Base-by-base conservation (phyloP, 1,140 invertebrate species). In the Teleogryllus occipitalis region DNA sequence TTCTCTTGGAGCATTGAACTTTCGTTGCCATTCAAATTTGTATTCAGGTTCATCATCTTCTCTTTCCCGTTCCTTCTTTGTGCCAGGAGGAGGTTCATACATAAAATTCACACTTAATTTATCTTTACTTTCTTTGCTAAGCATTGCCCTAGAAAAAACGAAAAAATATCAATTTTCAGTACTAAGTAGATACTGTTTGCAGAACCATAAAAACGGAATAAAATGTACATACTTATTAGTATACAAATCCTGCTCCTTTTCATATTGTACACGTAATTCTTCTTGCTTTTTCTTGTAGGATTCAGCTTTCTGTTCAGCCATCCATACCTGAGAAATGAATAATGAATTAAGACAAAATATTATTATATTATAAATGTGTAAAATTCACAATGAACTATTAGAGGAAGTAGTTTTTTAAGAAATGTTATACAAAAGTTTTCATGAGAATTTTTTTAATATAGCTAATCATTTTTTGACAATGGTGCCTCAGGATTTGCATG, bases 1-100 rank as follows among this genome's bases (percentile, higher is more conserved):
- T 88, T 99, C 98, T 87, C 97, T 90, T 0, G 98, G 98, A 15
- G 98, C 98, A 89, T 99, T 99, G 83, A 98, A 99, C 86, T 99
- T 99, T 76, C 98, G 89, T 87, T 99, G 98, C 98, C 98, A 99
- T 85, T 99, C 98, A 89, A 99, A 99, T 87, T 99, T 99, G 83
- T 95, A 98, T 84, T 99, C 98, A 46, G 95, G 95, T 85, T 98
- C 97, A 84, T 96, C 94, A 81, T 97, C 96, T 87, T 96, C 94
- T 84, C 96, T 93, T 87, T 97, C 94, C 74, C 93, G 87, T 86
- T 96, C 95, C 85, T 96, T 96, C 83, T 95, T 96, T 14, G 95
- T 94, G 74, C 98, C 98, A 48, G 97, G 97, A 80, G 98, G 98
- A n/a, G 98, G 96, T 87, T 99, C 98, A 87, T 99, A 99, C 96